These are phyloP conservation scores for Ormyrus labotus DNA, from an alignment of 2,888 invertebrate species.

Conservation along the genomic window DNA sequence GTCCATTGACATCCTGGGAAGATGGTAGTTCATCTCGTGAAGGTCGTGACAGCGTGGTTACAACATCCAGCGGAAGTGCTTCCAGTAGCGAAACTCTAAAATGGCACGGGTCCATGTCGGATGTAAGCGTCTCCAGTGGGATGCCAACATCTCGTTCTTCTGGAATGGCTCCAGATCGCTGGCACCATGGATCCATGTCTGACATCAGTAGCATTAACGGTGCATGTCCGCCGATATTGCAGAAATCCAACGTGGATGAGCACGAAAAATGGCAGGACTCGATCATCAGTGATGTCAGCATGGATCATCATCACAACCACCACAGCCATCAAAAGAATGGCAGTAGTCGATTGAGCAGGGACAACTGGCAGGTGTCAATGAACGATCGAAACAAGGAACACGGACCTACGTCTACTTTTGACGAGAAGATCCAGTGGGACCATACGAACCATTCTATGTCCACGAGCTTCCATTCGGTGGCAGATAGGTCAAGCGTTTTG, in stretches of 20 bases:
- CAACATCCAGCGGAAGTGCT: constrained; percentile 81
- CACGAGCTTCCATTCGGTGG: constrained; percentile 44
- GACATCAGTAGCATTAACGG: constrained; percentile 71
- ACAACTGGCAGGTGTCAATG: constrained; percentile 71
- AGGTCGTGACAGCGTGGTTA: constrained; percentile 81
- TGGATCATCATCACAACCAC: constrained; percentile 26
- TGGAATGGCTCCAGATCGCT: constrained; percentile 63
- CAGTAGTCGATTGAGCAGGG: constrained; percentile 57
- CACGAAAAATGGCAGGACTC: constrained; percentile 51
- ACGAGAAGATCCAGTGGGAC: constrained; percentile 42
- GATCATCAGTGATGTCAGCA: constrained; percentile 36
- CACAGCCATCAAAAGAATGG: constrained; percentile 7
- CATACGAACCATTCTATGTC: constrained; percentile 37
- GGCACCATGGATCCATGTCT: constrained; percentile 72
- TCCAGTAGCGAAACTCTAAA: constrained; percentile 87
- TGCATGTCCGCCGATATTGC: constrained; percentile 53
- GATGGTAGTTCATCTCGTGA: constrained; percentile 72
- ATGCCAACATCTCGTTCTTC: constrained; percentile 63
- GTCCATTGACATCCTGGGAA: constrained; percentile 75
- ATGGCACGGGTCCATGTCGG: constrained; percentile 82
- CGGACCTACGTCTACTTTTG: constrained; percentile 45
- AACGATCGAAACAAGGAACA: constrained; percentile 69
- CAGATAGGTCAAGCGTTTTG: constrained; percentile 66
- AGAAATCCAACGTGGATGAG: constrained; percentile 57
- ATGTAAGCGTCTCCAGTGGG: constrained; percentile 77